Base-by-base conservation (phyloP, 1,140 invertebrate genomes). In the Solen grandis region DNA sequence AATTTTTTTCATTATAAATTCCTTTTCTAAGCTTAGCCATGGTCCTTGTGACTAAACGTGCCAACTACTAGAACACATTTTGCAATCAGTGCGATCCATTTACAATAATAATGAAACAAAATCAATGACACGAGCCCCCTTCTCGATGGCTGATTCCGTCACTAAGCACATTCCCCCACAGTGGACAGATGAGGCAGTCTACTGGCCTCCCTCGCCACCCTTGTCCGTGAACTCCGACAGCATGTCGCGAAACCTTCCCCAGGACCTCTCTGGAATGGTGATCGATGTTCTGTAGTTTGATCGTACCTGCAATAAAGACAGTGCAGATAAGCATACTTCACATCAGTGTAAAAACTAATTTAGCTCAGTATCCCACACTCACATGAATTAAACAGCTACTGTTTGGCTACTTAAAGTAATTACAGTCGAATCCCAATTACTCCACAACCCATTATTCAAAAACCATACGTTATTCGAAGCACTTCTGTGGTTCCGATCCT, bases 221-320 rank as follows among this genome's bases (percentile, higher is more conserved):
- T 70, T 85, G 65, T 91, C 90, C 31, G 85, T 84, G 84, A 89
- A 91, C 65, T 99, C 97, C 85, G 96, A 95, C 89, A 99, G 96
- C 90, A 99, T 97, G 93, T 99, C 98, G 85, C 97, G 96, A 94
- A 99, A 99, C 86, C 97, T 95, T 77, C 95, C 95, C 98, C 98
- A 99, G 85, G 97, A 98, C 93, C 98, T 97, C 93, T 99, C 98
- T 85, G 98, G 98, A 92, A 99, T 97, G 86, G 98, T 99, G 92
- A 99, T 98, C 85, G 98, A 97, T 88, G 97, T 98, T 93, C 98
- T 96, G 94, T 98, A 99, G 69, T 86, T 88, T 89, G 96, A 97
- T 93, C 99, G 98, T 82, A 99, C 98, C 97, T 98, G 92, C 8
- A 91, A 93, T 60, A 81, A 29, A 81, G 50, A 81, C 1, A 74